A percentile compares a stretch with the other conserved stretches of the same genome.
These are phyloP conservation scores for Ceuthmochares aereus DNA, from an alignment of 2,113 vertebrate species.

Conservation along the genomic window DNA sequence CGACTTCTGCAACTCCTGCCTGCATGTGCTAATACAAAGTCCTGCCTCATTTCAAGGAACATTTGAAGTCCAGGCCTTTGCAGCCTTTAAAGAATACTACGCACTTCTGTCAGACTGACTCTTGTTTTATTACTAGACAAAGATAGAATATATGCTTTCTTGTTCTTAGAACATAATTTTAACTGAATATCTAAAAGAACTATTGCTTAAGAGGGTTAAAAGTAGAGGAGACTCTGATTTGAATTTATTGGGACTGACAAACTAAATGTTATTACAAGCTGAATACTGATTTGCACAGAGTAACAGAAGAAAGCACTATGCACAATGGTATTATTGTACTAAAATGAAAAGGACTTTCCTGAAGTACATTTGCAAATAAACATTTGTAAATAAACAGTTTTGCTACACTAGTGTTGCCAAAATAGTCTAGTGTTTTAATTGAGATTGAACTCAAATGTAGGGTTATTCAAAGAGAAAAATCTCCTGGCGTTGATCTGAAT, in stretches of 20 bases:
- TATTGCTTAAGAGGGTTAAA: not conserved
- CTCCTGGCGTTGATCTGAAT: not conserved
- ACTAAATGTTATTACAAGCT: not conserved
- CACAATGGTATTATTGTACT: fast-evolving
- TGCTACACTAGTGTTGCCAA: not conserved
- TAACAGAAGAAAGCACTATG: not conserved
- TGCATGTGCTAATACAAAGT: not conserved
- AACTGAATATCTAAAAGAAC: not conserved
- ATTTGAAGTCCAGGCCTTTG: not conserved
- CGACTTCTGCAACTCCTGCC: not conserved
- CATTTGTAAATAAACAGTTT: not conserved
- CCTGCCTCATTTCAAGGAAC: not conserved
- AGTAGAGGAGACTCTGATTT: not conserved
- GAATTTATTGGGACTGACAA: not conserved
- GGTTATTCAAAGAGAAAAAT: not conserved
- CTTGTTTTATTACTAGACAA: not conserved
- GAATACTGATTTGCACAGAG: not conserved
- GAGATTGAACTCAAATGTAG: not conserved
- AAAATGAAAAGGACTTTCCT: not conserved
- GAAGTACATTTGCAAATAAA: not conserved
- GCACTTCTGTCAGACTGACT: not conserved
- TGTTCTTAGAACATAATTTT: not conserved
- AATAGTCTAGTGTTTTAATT: not conserved
- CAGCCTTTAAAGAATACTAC: not conserved
- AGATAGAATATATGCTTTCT: not conserved